Conservation (phyloP, 1,140 invertebrate genomes). For the Trachymyrmex cornetzi region DNA sequence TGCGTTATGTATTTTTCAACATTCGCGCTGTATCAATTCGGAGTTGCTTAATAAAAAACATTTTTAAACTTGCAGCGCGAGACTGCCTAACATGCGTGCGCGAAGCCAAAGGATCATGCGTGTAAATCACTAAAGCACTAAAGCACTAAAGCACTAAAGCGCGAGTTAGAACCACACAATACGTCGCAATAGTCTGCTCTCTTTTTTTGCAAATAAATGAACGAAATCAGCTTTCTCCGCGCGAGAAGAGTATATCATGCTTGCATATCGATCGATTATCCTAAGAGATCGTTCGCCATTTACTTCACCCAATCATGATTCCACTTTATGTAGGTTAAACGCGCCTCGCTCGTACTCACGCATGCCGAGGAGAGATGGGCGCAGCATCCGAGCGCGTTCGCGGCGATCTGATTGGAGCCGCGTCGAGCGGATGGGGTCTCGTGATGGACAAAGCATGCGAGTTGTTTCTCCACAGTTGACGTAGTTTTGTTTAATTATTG, state of each 20-base stretch:
- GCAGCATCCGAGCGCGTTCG: slow-evolving; percentile 51
- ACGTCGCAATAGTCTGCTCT: not conserved
- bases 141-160: not conserved
- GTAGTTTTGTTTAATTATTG: not conserved
- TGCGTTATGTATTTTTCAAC: slow-evolving; percentile 26
- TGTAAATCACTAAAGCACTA: not conserved
- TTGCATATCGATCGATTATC: slow-evolving; percentile 70
- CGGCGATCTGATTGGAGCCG: slow-evolving; percentile 37
- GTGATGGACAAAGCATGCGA: slow-evolving; percentile 13
- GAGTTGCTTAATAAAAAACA: slow-evolving; percentile 5
- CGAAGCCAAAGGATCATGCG: not conserved
- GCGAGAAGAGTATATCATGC: slow-evolving; percentile 15
- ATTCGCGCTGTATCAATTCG: slow-evolving; percentile 20
- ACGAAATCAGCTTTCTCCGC: slow-evolving; percentile 56
- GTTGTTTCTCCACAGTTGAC: not conserved
- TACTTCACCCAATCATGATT: slow-evolving; percentile 67
- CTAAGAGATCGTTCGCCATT: slow-evolving; percentile 67
- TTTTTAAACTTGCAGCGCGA: not conserved
- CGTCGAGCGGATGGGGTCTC: not conserved
- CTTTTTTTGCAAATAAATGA: slow-evolving; percentile 87
- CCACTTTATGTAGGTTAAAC: slow-evolving; percentile 70
- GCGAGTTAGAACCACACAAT: no score
- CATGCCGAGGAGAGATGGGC: slow-evolving; percentile 40
- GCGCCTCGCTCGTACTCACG: slow-evolving; percentile 40
- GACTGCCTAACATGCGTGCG: not conserved